Conservation (phyloP, 2,888 invertebrate species). For the Eupithecia inturbata region DNA sequence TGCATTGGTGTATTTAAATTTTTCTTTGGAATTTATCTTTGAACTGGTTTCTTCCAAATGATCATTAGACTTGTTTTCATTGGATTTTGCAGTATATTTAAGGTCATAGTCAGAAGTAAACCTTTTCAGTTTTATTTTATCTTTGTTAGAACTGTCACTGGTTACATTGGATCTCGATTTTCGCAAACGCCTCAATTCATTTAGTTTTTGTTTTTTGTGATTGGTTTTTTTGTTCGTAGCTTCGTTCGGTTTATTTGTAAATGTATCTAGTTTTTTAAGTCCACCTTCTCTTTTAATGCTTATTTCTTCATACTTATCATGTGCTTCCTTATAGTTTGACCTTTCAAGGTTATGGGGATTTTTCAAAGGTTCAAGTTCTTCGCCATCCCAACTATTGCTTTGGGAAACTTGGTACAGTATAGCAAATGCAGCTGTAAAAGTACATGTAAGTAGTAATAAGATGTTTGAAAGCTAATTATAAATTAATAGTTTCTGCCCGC, state of each 20-base stretch:
- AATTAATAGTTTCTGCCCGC: too few relatives aligned
- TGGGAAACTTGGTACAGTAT: constrained; percentile 7
- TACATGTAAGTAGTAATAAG: not conserved
- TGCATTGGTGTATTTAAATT: not conserved
- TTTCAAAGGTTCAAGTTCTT: not conserved
- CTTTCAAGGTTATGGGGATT: not conserved
- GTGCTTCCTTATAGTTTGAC: not conserved
- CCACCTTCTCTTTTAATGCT: constrained; percentile 3
- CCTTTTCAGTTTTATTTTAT: not conserved
- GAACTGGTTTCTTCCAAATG: not conserved
- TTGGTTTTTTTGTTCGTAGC: not conserved
- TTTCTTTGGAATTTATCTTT: not conserved
- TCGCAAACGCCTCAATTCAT: constrained; percentile 5
- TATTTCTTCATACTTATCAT: not conserved
- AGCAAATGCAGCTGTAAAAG: constrained; percentile 3
- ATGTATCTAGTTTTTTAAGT: not conserved
- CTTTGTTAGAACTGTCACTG: not conserved
- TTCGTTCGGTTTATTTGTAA: not conserved
- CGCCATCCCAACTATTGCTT: not conserved
- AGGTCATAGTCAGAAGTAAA: not conserved
- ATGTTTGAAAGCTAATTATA: too few relatives aligned
- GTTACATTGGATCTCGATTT: not conserved
- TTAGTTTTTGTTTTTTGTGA: constrained; percentile 5
- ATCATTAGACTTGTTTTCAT: not conserved
- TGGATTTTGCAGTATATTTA: not conserved